Base-by-base conservation (phyloP, 2,888 invertebrate genomes). In the Cactoblastis cactorum region DNA sequence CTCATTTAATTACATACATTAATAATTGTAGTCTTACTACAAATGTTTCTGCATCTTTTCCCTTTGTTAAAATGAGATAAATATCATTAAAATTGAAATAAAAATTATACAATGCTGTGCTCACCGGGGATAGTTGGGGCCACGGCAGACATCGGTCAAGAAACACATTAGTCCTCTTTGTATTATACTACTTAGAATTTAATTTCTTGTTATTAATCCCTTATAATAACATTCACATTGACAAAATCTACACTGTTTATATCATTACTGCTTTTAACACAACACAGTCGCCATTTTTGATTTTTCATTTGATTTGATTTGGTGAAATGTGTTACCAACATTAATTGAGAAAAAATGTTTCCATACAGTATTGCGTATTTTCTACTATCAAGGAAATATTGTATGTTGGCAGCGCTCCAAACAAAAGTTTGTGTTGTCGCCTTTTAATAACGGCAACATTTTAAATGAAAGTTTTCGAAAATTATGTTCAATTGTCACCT, bases 61-160 rank as follows among this genome's bases (percentile, higher is more conserved):
- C 34, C 3, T 2, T 14, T 3, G 14, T 35, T 6, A 14, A 35
- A 0, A 4, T 14, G 9, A 9, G 14, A 14, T 5, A 2, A 12
- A 9, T 12, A 2, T 14, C 2, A 14, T 12, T 24, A 12, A 24
- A 41, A 6, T 15, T 8, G 11, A 24, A 9, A 41, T 24, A 8
- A 41, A 3, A 14, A 14, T 2, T 6, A 2, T 17, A 41, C 11
- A 41, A 28, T 43, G 17, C 39, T 39, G n/a, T 22, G 85, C 87
- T 58, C 78, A 89, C 89, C 89, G 87, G 89, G 85, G 81, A 89
- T 86, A 85, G 78, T 88, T 77, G 88, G 86, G 80, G 89, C 89
- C 84, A 89, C 81, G 86, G 89, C 83, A 88, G 89, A 89, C 89
- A 89, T 89, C 86, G 77, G 89, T 87, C 86, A 85, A 76, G 77